These are phyloP conservation scores for Thinocorus orbignyianus DNA, from an alignment of 2,113 vertebrate genomes.

Conservation along the genomic window DNA sequence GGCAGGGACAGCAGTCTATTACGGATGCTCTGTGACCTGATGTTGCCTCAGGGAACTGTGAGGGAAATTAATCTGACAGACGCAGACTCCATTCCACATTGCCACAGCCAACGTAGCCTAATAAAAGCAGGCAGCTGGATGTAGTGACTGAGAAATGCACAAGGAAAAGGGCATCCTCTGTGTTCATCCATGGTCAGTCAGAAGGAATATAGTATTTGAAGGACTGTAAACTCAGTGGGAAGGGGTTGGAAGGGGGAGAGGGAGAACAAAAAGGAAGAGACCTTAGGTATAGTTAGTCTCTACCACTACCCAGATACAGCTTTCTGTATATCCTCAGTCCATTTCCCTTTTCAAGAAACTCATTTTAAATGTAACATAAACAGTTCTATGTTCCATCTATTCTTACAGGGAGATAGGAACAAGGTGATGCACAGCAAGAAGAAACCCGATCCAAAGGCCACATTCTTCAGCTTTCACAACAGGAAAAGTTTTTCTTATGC, in stretches of 20 bases:
- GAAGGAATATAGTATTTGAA: background rate
- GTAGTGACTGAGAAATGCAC: background rate
- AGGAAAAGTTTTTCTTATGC: background rate
- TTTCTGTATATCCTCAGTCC: background rate
- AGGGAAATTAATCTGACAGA: background rate
- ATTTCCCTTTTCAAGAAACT: background rate
- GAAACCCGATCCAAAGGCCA: background rate
- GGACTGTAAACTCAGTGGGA: background rate
- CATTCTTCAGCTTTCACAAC: background rate
- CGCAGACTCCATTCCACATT: accelerated
- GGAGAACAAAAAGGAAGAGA: background rate
- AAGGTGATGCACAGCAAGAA: background rate
- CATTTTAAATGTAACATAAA: background rate
- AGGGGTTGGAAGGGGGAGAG: background rate
- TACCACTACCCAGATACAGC: background rate
- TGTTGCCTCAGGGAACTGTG: background rate
- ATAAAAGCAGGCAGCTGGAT: background rate
- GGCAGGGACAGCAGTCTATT: background rate
- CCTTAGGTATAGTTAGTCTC: background rate
- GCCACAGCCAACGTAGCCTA: background rate
- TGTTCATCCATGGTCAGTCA: background rate
- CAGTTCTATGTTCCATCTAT: background rate
- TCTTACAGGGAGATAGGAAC: background rate
- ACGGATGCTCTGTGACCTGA: background rate
- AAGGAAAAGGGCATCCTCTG: background rate